phyloP scores from a whole-genome alignment of 2,888 invertebrate genomes.

The Caenorhabditis virilis region DNA sequence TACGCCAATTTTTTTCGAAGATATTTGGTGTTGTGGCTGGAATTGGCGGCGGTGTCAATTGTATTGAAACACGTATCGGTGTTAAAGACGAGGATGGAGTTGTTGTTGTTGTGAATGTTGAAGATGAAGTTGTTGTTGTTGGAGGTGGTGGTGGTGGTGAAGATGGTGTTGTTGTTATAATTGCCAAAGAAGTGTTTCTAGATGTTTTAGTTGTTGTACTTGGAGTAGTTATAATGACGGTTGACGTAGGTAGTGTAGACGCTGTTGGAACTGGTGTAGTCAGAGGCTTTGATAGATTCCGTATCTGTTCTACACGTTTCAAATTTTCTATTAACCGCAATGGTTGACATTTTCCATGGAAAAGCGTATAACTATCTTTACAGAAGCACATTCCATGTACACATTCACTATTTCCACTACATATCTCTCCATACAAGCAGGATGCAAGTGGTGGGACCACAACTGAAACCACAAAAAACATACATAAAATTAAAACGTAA shows the following conservation, averaged over 20 bases:
- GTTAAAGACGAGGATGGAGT: constrained; percentile 19
- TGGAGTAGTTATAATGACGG: too few relatives aligned
- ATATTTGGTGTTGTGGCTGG: constrained; percentile 5
- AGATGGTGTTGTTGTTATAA: neutral
- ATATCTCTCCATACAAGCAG: constrained; percentile 56
- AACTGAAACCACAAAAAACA: constrained; percentile 12
- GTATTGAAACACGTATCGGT: constrained; percentile 24
- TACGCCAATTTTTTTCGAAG: too few relatives aligned
- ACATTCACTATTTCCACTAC: constrained; percentile 58
- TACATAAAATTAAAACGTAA: neutral
- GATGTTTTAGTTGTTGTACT: too few relatives aligned
- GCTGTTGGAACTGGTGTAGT: too few relatives aligned
- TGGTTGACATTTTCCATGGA: constrained; percentile 26
- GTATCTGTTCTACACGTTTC: neutral
- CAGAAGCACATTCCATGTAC: constrained; percentile 58
- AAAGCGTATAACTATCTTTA: constrained; percentile 45
- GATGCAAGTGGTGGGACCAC: constrained; percentile 55
- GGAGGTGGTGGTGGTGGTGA: constrained; percentile 10
- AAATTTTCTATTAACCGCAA: neutral
- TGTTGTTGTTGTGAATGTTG: constrained; percentile 6
- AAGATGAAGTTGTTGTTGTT: constrained; percentile 5
- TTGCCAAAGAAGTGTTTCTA: neutral
- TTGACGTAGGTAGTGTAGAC: too few relatives aligned
- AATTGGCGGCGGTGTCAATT: constrained; percentile 7
- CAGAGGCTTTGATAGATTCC: too few relatives aligned